Evolutionary conservation across 2,888 invertebrate genomes (phyloP).

Genomic region (Blastobasis lacticolella): DNA sequence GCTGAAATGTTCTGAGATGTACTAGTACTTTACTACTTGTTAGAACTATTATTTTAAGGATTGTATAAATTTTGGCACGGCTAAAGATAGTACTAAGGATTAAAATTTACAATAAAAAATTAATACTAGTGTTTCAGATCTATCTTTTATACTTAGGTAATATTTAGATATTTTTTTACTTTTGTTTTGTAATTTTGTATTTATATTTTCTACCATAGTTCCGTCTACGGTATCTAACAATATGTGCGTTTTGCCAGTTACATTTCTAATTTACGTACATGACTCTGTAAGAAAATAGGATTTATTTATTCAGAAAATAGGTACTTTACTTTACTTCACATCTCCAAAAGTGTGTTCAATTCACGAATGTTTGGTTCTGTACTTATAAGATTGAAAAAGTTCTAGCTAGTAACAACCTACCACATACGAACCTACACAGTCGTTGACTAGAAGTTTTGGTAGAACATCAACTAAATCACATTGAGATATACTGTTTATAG

Average conservation of each 20-base stretch:
- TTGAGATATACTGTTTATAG: slow-evolving; percentile 15
- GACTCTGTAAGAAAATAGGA: slow-evolving; percentile 68
- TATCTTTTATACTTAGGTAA: slow-evolving; percentile 20
- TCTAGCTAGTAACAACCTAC: slow-evolving; percentile 51
- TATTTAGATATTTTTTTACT: background rate
- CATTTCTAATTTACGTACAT: slow-evolving; percentile 56
- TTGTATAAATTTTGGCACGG: slow-evolving; percentile 56
- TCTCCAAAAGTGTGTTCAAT: slow-evolving; percentile 55
- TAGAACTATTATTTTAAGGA: slow-evolving; percentile 1
- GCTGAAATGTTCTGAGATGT: too few species aligned
- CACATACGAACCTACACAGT: slow-evolving; percentile 61
- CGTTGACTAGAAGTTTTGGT: slow-evolving; percentile 47
- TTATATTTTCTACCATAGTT: slow-evolving; percentile 26
- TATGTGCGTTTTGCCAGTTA: slow-evolving; percentile 65
- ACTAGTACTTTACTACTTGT: background rate
- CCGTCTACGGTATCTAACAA: slow-evolving; percentile 34
- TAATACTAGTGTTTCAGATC: slow-evolving; percentile 18
- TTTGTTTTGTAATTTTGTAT: slow-evolving; percentile 20
- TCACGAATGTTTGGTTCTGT: slow-evolving; percentile 55
- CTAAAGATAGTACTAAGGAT: slow-evolving; percentile 32
- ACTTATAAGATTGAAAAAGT: slow-evolving; percentile 42
- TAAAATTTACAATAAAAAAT: slow-evolving; percentile 12
- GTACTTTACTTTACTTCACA: slow-evolving; percentile 36
- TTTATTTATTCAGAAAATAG: slow-evolving; percentile 67
- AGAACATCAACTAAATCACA: slow-evolving; percentile 8